Percentiles rank a stretch among this genome's conserved stretches.
phyloP scores from a whole-genome alignment of 2,113 vertebrate genomes.

The Antennarius striatus region DNA sequence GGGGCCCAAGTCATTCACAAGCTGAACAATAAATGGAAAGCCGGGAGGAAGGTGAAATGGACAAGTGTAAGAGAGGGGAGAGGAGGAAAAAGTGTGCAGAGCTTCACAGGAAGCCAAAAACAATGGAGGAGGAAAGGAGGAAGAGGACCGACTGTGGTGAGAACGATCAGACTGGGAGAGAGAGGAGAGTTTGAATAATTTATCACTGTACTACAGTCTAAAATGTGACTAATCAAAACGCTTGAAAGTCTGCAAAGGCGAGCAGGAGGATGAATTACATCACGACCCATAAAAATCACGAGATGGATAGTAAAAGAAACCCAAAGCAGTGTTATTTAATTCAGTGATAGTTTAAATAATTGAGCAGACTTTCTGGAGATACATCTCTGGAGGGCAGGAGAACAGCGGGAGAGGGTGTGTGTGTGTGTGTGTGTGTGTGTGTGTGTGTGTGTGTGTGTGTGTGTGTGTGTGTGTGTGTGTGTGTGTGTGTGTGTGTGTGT shows the following conservation, averaged over 20 bases:
- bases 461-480: too few species aligned
- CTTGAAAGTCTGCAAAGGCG: conserved; percentile 14
- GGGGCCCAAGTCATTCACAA: conserved; percentile 48
- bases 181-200: conserved; percentile 60
- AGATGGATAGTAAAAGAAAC: conserved; percentile 38
- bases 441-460: too few species aligned
- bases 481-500: too few species aligned
- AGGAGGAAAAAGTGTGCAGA: conserved; percentile 9
- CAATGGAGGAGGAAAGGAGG: conserved; percentile 41
- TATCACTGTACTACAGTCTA: conserved; percentile 43
- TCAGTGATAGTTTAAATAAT: conserved; percentile 57
- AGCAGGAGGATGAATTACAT: conserved; percentile 42
- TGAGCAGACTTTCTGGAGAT: conserved; percentile 45
- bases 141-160: conserved; percentile 26
- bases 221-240: conserved; percentile 50
- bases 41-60: conserved; percentile 38
- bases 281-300: conserved; percentile 44
- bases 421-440: too few species aligned
- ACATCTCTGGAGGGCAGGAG: conserved; percentile 31
- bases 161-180: conserved; percentile 13
- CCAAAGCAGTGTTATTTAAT: conserved; percentile 51
- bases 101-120: conserved; percentile 56
- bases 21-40: conserved; percentile 61
- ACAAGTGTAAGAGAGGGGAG: conserved; percentile 33
- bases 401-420: too few species aligned